Evolutionary conservation across 1,140 invertebrate genomes (phyloP), one percentile per base, ranked within the genome.

Genomic region (Dendrolimus punctatus): DNA sequence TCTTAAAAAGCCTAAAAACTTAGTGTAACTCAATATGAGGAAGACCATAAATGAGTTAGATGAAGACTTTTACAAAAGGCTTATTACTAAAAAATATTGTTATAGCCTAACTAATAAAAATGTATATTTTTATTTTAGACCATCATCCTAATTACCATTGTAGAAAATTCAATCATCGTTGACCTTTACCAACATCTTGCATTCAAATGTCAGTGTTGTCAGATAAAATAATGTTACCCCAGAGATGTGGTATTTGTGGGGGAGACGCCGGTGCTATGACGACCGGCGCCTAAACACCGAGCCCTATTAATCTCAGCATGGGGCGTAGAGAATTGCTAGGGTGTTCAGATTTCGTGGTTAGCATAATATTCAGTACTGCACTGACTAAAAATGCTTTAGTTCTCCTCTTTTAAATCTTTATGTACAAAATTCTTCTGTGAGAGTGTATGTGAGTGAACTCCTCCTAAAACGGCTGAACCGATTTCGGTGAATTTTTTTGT

Each of bases 211-310:
- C 58, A 68, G 58, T 74, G 70, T 74, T 73, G 59, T 59, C 70
- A 74, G 76, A 80, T 83, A 69, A 75, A 57, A 53, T 57, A 76
- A 71, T 46, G 64, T 71, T 55, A 73, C 79, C 79, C 80, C 57
- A 48, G 80, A 85, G 81, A 85, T 82, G 77, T 80, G 80, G 73
- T 73, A 82, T 84, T 84, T 84, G 68, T 55, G 49, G 53, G 63
- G 60, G 62, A 55, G 50, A 50, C 47, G 49, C 69, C 62, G 42
- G 42, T 71, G 68, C 73, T 67, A 84, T 84, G 77, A 66, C 71
- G 71, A 84, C 80, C 63, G 56, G 57, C 61, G 67, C 70, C 78
- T 76, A 81, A 84, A 84, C 80, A 84, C 64, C 53, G 55, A 53
- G 66, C 70, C 70, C 78, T 80, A 84, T 81, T 81, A 84, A 84